These are phyloP conservation scores for Corythoichthys haematopterus DNA, from an alignment of 2,113 vertebrate genomes.

Conservation along the genomic window DNA sequence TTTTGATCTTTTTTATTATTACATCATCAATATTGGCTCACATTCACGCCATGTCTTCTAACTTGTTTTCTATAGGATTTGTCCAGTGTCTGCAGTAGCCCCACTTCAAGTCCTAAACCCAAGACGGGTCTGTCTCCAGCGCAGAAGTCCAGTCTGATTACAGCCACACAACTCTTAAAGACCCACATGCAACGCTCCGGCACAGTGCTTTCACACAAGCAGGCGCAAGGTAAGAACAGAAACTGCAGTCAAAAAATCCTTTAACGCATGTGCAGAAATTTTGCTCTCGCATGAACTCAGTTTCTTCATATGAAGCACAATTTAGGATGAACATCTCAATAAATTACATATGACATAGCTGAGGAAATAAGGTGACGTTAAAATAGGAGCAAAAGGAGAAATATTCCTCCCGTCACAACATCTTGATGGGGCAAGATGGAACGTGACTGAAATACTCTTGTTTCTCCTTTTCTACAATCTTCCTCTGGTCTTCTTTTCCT, in stretches of 20 bases:
- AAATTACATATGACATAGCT: neutral
- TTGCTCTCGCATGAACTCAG: constrained; percentile 4
- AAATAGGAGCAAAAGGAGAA: neutral
- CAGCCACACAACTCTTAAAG: constrained; percentile 84
- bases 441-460: constrained; percentile 61
- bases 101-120: constrained; percentile 91
- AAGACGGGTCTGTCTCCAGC: constrained; percentile 79
- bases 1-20: no score
- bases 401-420: constrained; percentile 28
- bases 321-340: constrained; percentile 14
- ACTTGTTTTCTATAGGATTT: constrained; percentile 74
- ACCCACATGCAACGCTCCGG: constrained; percentile 84
- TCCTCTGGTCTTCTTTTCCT: constrained; percentile 45
- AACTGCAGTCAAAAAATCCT: neutral
- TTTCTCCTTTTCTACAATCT: constrained; percentile 55
- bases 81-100: constrained; percentile 94
- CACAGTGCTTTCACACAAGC: constrained; percentile 81
- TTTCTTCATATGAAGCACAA: constrained; percentile 29
- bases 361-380: neutral
- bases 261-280: neutral
- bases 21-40: neutral
- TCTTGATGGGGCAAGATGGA: constrained; percentile 39
- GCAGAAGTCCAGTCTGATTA: constrained; percentile 83
- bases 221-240: constrained; percentile 83
- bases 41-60: neutral